Evolutionary conservation across 2,113 vertebrate species (phyloP), one percentile per base, ranked within the genome.

Genomic region (Cynocephalus volans): DNA sequence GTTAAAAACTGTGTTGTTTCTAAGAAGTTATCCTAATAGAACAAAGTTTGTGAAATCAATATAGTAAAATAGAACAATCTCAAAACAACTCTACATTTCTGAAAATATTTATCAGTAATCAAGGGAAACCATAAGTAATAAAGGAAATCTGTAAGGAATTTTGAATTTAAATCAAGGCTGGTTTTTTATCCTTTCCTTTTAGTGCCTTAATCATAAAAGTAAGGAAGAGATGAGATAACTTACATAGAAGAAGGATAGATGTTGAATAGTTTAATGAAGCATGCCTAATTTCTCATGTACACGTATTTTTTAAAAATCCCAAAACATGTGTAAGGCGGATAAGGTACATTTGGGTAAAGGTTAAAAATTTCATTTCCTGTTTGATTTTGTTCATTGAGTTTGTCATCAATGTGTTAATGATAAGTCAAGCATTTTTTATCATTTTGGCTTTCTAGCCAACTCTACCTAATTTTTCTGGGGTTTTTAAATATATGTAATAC

Each of bases 1-100:
- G 24, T 60, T 93, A 67, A 56, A 84, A 85, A 80, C 8, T 67
- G 0, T 41, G 31, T 50, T 41, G 6, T 13, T 85, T 92, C 62
- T 84, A 58, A 85, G 60, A 96, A 95, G 21, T 48, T 75, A 95
- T 76, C 28, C 24, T 77, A 86, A 75, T 23, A 88, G 2, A 70
- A n/a, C 64, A 72, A 72, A 67, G 33, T 88, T 15, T 50, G 14
- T 80, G 26, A 86, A 70, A 58, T 24, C 6, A 69, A 56, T 6
- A 58, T 65, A 93, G 76, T 58, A 11, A 89, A 10, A 41, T 41
- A 41, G 41, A 89, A 77, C 65, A 62, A 87, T 88, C 33, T 45
- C 52, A 84, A 88, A 79, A 15, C 24, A 86, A 87, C 41, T 90
- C 28, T 36, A 81, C 10, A 26, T 41, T 70, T 77, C 52, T 84